These are phyloP conservation scores for Mormyrus lacerda DNA, from an alignment of 2,113 vertebrate genomes.

Conservation along the genomic window DNA sequence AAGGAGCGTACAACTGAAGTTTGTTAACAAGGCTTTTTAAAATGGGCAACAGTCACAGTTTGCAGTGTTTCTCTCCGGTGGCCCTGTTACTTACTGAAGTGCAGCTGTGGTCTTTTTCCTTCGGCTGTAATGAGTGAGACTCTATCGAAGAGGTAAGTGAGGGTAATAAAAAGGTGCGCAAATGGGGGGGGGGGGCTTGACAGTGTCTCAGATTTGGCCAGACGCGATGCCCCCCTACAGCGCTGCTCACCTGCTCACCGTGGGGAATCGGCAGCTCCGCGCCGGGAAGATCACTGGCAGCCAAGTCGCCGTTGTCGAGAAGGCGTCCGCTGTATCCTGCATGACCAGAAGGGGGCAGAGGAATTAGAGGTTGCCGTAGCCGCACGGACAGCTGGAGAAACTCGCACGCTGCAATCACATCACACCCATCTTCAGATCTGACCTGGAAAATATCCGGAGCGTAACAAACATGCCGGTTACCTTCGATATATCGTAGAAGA, in stretches of 20 bases:
- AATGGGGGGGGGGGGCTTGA: not conserved
- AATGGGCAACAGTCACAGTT: not conserved
- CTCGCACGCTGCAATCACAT: not conserved
- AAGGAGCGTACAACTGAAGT: not conserved
- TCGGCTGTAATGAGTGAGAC: not conserved
- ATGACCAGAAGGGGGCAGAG: not conserved
- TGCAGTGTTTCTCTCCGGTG: not conserved
- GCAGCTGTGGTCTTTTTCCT: not conserved
- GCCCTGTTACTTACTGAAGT: not conserved
- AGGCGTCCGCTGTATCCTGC: not conserved
- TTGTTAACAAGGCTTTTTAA: not conserved
- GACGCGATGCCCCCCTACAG: not conserved
- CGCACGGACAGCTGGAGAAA: not conserved
- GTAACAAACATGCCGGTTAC: not conserved
- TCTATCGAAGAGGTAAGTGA: not conserved
- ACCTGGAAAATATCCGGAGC: not conserved
- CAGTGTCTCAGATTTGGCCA: not conserved
- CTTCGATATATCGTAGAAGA: not conserved
- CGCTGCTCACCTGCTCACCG: slow-evolving; percentile 2
- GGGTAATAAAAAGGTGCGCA: not conserved
- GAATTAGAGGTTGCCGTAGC: not conserved
- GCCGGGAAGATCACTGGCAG: not conserved
- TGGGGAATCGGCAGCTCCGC: not conserved
- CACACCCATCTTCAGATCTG: not conserved
- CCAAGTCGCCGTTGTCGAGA: not conserved